phyloP scores from a whole-genome alignment of 2,113 vertebrate species.

The Cyprinodon tularosa region DNA sequence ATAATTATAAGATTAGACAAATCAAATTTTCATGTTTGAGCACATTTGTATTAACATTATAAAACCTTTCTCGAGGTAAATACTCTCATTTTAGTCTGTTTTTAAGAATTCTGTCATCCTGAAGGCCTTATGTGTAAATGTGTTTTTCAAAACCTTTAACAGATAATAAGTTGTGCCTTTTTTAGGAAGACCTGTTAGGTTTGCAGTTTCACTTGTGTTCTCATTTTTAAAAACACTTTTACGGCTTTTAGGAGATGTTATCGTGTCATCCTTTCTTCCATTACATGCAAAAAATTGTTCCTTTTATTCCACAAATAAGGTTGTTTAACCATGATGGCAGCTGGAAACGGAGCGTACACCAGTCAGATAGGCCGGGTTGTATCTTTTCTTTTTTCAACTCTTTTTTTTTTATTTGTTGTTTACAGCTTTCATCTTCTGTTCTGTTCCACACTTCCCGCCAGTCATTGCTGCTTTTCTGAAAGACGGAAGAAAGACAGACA shows the following conservation, averaged over 20 bases:
- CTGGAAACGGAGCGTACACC: background rate
- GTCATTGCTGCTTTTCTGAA: constrained; percentile 38
- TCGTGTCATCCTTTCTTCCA: background rate
- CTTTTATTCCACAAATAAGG: background rate
- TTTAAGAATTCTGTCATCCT: no score
- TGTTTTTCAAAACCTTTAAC: background rate
- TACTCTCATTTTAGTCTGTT: no score
- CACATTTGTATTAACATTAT: background rate
- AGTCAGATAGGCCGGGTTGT: background rate
- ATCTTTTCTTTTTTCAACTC: background rate
- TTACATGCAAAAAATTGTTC: background rate
- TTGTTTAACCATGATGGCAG: background rate
- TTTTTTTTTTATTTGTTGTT: background rate
- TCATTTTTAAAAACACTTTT: background rate
- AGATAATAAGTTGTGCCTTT: background rate
- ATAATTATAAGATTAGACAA: background rate
- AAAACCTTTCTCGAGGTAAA: background rate
- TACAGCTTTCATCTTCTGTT: constrained; percentile 5
- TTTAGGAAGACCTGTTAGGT: background rate
- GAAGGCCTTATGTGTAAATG: background rate
- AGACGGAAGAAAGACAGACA: constrained; percentile 15
- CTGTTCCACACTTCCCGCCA: constrained; percentile 31
- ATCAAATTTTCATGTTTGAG: background rate
- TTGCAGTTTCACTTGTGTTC: constrained; percentile 12
- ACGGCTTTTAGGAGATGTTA: background rate